Percentiles rank a stretch among this genome's conserved stretches.
Evolutionary conservation across 1,140 invertebrate genomes (phyloP).

Genomic region (Eumaeus atala): DNA sequence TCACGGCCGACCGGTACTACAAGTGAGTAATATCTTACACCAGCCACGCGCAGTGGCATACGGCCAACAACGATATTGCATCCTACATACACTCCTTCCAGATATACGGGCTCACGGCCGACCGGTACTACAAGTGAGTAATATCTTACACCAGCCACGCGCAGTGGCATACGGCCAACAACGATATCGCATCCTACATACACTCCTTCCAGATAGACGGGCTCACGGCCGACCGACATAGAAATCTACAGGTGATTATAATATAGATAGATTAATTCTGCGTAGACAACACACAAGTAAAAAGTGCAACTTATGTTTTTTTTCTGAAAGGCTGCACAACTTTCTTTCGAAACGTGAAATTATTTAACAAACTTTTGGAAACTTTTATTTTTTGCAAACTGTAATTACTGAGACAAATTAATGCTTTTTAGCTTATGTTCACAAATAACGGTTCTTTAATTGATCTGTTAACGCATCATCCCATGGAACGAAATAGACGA

Average conservation of each 20-base stretch:
- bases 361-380: no score
- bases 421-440: no score
- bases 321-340: no score
- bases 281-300: no score
- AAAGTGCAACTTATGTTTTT: no score
- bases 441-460: no score
- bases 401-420: no score
- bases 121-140: conserved; percentile 78
- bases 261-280: no score
- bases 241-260: conserved; percentile 76
- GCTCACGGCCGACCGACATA: conserved; percentile 82
- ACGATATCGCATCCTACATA: conserved; percentile 84
- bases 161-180: conserved; percentile 56
- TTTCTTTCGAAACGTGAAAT: no score
- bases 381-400: no score
- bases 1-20: conserved; percentile 81
- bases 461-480: no score
- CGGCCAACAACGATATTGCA: conserved; percentile 79
- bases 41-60: conserved; percentile 60
- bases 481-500: no score
- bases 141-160: conserved; percentile 41
- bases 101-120: conserved; percentile 83
- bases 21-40: conserved; percentile 70
- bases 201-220: conserved; percentile 85
- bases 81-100: conserved; percentile 83